Conservation (phyloP, 2,113 vertebrate genomes). For the Triplophysa rosa region DNA sequence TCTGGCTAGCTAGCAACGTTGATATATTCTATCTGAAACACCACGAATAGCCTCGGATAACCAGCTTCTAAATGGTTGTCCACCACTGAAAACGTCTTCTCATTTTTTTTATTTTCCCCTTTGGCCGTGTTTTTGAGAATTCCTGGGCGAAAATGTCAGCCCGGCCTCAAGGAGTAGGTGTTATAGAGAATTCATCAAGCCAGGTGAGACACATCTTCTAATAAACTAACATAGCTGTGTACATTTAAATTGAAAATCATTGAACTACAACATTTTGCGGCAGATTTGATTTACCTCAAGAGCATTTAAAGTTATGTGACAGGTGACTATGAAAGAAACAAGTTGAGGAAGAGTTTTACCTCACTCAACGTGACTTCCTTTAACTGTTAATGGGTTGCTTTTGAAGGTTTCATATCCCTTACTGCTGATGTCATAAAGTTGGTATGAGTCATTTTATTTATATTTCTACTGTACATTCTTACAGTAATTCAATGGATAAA, state of each 20-base stretch:
- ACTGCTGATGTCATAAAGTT: background rate
- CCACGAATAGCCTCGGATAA: background rate
- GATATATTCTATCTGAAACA: background rate
- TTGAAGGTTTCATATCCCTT: background rate
- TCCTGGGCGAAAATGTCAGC: constrained; percentile 71
- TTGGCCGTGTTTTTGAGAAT: constrained; percentile 54
- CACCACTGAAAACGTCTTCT: constrained; percentile 59
- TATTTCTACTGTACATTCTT: background rate
- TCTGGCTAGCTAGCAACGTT: constrained; percentile 65
- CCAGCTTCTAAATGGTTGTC: constrained; percentile 65
- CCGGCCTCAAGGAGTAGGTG: constrained; percentile 73
- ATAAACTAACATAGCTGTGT: background rate
- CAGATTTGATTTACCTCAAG: background rate
- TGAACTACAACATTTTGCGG: background rate
- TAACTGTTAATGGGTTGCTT: background rate
- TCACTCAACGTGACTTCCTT: constrained; percentile 1
- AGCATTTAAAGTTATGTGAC: background rate
- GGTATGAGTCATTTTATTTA: background rate
- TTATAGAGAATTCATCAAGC: constrained; percentile 74
- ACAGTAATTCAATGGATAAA: background rate
- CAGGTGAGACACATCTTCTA: constrained; percentile 70
- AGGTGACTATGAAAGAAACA: background rate
- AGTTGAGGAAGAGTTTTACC: background rate
- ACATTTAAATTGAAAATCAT: background rate
- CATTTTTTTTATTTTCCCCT: constrained; percentile 29